Evolutionary conservation across 37 sponge, comb jelly and placozoan genomes (phyloP).

Genomic region (Beroe ovata): DNA sequence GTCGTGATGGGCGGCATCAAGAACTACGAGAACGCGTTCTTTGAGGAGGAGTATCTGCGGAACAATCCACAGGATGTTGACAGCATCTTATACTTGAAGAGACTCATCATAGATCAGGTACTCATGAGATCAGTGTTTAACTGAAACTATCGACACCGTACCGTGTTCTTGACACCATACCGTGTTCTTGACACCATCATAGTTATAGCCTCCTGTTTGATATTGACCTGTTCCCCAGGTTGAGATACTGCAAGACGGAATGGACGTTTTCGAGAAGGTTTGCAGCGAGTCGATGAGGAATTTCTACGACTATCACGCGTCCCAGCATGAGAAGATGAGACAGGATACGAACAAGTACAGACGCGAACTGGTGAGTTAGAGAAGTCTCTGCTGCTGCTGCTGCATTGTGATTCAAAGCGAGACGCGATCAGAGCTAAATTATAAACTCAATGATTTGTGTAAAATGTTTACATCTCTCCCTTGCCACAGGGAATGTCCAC

Average conservation of each 20-base stretch:
- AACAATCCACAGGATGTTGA: conserved; percentile 22
- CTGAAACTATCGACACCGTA: too few species aligned
- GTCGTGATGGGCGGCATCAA: conserved; percentile 46
- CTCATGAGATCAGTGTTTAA: too few species aligned
- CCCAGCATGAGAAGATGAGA: conserved; percentile 42
- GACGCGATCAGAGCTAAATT: too few species aligned
- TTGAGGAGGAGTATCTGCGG: not conserved
- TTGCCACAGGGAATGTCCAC: conserved; percentile 15
- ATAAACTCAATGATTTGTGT: too few species aligned
- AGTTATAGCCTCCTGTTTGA: too few species aligned
- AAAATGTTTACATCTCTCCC: not conserved
- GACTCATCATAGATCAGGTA: conserved; percentile 55
- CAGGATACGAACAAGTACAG: conserved; percentile 47
- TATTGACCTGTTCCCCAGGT: too few species aligned
- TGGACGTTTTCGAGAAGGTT: conserved; percentile 17
- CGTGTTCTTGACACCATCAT: too few species aligned
- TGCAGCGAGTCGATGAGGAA: not conserved
- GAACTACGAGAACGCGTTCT: conserved; percentile 52
- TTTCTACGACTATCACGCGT: not conserved
- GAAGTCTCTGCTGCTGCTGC: too few species aligned
- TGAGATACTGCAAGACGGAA: conserved; percentile 23
- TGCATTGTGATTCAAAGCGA: too few species aligned
- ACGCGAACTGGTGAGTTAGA: conserved; percentile 60
- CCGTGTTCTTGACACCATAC: too few species aligned
- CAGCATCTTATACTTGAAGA: conserved; percentile 23